Evolutionary conservation across 2,113 vertebrate species (phyloP), one percentile per base, ranked within the genome.

Genomic region (Bufo gargarizans): DNA sequence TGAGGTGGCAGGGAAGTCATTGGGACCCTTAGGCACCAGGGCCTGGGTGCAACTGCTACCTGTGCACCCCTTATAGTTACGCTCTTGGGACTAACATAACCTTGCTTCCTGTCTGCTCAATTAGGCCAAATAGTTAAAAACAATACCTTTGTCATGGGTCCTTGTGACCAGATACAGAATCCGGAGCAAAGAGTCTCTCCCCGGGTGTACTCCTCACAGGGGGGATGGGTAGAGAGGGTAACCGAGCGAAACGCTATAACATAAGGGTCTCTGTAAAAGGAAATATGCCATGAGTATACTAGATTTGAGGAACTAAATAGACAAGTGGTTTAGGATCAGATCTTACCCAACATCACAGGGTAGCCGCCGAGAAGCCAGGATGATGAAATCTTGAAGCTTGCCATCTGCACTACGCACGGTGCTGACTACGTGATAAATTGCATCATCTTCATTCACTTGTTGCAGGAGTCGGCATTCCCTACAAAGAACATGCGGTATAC

Each of bases 191-290:
- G 90, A 0, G 97, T 97, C 92, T 99, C 98, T 14, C 96, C 96
- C 0, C 98, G 95, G 0, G 93, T 95, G 91, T 95, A 96, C 33
- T 93, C 82, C 0, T 92, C 89, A 0, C 88, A 94, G 89, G 96
- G 93, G 0, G 92, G 94, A 86, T 96, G 95, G 0, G 96, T 96
- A 84, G 97, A 97, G 91, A 99, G 92, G 0, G 96, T 97, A 89
- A 99, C 97, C 0, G 98, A 99, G 33, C 97, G 95, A 89, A 99
- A 92, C 0, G 98, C 98, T 3, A 99, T 96, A 94, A 99, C 93
- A 11, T 96, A 99, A 0, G 98, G 97, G 88, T 99, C 98, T 83
- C 98, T 99, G 91, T 16, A 88, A 88, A 61, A 3, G 1, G 80
- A 1, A 61, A 81, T 3, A 81, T 50, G 22, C 53, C 6, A 11